Percentiles rank a stretch among this genome's conserved stretches.
Conservation (phyloP, 2,797 vertebrate genomes). For the Diglossa cyanea region DNA sequence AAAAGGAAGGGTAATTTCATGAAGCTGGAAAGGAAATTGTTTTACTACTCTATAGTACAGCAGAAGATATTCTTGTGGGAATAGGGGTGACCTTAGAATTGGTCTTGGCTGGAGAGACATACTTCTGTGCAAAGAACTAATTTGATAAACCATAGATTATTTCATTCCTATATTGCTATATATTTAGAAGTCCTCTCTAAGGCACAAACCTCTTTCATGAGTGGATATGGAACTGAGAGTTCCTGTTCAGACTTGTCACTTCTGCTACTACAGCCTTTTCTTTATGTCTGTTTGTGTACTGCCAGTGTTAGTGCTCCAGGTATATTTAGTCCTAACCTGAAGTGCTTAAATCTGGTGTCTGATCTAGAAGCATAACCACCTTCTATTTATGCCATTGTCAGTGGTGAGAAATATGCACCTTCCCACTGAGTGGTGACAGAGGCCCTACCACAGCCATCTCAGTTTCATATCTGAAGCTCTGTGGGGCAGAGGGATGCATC, state of each 20-base stretch:
- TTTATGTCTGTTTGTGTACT: not conserved
- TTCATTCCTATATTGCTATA: not conserved
- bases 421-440: not conserved
- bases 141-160: not conserved
- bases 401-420: not conserved
- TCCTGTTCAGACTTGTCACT: not conserved
- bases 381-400: not conserved
- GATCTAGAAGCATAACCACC: not conserved
- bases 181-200: not conserved
- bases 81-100: not conserved
- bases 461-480: not conserved
- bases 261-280: not conserved
- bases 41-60: not conserved
- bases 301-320: not conserved
- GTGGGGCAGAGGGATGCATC: not conserved
- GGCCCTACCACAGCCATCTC: not conserved
- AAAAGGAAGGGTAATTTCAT: not conserved
- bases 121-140: not conserved
- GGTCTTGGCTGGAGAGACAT: not conserved
- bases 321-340: not conserved
- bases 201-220: not conserved
- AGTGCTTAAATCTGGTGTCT: not conserved
- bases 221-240: not conserved
- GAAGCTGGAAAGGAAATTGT: not conserved
- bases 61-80: not conserved